Base-by-base conservation (phyloP, 2,888 invertebrate species). In the Raillietiella orientalis region DNA sequence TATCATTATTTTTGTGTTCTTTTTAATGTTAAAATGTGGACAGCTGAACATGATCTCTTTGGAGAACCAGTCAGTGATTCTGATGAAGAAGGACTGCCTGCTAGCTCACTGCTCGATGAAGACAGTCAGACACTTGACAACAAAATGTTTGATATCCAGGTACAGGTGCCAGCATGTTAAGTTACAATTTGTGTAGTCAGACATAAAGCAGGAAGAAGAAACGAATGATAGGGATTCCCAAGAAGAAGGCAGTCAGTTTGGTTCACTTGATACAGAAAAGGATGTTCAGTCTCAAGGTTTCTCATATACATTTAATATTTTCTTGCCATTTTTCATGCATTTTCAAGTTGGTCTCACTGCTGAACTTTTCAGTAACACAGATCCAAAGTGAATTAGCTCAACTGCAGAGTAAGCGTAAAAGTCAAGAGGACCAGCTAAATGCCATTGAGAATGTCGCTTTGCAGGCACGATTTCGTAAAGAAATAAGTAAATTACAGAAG, bases 51-150 rank as follows among this genome's bases (percentile, higher is more conserved):
- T 37, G 77, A 79, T 36, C 74, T 82, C 39, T 87, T 87, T 50
- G 87, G 84, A 16, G 82, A 75, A 34, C 65, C 72, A 16, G 66
- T 84, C 1, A 79, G 79, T 39, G 79, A 82, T 36, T 77, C 77
- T 19, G 51, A 50, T 28, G 50, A 46, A 14, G 72, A 72, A 32
- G 67, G n/a, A n/a, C n/a, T n/a, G n/a, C n/a, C n/a, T n/a, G n/a
- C n/a, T n/a, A n/a, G n/a, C n/a, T n/a, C n/a, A n/a, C n/a, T n/a
- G n/a, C n/a, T n/a, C n/a, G n/a, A 67, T 28, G 77, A 77, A 34
- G 69, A 70, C 31, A 59, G 29, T 11, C 17, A 26, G 38, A 36
- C 36, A 23, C 34, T 37, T 29, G 56, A 62, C 13, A 66, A 66
- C 45, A 62, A n/a, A n/a, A n/a, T n/a, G n/a, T n/a, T n/a, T n/a